Conservation (phyloP, 2,797 vertebrate species). For the Scolopax rusticola region DNA sequence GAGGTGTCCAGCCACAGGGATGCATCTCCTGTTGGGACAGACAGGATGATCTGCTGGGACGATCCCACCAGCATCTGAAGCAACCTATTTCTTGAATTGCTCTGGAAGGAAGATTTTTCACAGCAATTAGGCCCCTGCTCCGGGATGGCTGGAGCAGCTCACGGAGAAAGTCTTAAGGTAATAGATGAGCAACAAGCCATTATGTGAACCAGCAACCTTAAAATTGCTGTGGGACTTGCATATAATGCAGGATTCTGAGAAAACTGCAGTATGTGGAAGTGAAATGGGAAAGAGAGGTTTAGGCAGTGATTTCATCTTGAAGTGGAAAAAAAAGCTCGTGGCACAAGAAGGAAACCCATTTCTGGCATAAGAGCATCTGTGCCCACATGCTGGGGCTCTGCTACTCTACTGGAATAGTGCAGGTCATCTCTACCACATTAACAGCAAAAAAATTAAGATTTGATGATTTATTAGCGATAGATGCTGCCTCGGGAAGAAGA, state of each 20-base stretch:
- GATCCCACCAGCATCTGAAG: not conserved
- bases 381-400: not conserved
- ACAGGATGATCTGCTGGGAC: not conserved
- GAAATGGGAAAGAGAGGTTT: not conserved
- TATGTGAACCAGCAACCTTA: not conserved
- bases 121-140: not conserved
- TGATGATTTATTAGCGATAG: not conserved
- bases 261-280: not conserved
- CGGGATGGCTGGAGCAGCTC: not conserved
- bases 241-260: not conserved
- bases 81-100: not conserved
- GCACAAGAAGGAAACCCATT: not conserved
- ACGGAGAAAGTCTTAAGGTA: not conserved
- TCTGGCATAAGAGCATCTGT: not conserved
- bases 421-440: not conserved
- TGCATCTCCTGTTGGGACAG: not conserved
- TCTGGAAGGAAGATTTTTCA: not conserved
- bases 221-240: not conserved
- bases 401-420: not conserved
- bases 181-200: not conserved
- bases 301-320: not conserved
- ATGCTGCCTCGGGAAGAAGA: not conserved
- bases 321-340: not conserved
- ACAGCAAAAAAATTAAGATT: not conserved
- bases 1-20: not conserved